Evolutionary conservation across 1,140 invertebrate genomes (phyloP), one percentile per base, ranked within the genome.

Genomic region (Subanguina moxae): DNA sequence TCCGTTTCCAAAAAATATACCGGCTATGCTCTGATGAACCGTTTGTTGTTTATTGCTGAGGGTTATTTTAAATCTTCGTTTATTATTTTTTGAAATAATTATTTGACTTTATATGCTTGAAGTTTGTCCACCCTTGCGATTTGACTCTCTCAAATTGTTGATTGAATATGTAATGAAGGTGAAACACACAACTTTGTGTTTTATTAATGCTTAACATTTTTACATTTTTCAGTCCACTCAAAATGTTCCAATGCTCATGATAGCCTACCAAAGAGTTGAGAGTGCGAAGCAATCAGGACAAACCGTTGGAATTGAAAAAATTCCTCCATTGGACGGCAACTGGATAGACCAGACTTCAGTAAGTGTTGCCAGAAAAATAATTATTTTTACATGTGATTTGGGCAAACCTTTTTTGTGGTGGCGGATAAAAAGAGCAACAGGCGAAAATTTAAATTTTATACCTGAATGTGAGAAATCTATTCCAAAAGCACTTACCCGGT

Each of bases 141-240:
- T 59, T 19, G 73, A 74, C 23, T 75, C 75, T 13, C 52, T 74
- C 32, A 70, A 69, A 61, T 58, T 64, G 52, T 27, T 73, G 3
- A 77, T 74, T 52, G 57, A 72, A 13, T 75, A 77, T 46, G 23
- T 75, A 23, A 45, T 52, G 9, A 68, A 77, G 48, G 75, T 74
- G 25, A 32, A 23, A n/a, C 17, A n/a, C n/a, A n/a, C n/a, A n/a
- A n/a, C n/a, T n/a, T n/a, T n/a, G n/a, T 17, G 7, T 58, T 74
- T 73, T 21, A n/a, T n/a, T 19, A 17, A 42, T 15, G 21, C 11
- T 11, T 38, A 38, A 11, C 32, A 72, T 57, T 13, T 52, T 62
- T 52, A 11, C 13, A 73, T 27, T 28, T 65, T 76, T 77, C 46
- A 73, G 74, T 62, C 78, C 8, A 75, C 72, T 23, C 65, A 75